Evolutionary conservation across 2,888 invertebrate genomes (phyloP), one percentile per base, ranked within the genome.

Genomic region (Cephus runcator): DNA sequence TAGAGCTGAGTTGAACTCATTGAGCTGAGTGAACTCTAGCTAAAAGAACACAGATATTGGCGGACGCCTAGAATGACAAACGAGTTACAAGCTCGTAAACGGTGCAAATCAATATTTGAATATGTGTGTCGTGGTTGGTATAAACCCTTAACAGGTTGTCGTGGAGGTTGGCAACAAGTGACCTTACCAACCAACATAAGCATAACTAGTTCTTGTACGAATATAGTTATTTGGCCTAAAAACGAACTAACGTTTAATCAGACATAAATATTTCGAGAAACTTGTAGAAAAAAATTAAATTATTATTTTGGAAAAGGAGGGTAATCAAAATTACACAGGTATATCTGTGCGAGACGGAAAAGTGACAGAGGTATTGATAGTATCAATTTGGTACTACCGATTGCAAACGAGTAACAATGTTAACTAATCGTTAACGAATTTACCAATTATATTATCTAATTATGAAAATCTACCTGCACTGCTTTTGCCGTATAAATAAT

Each of bases 61-160:
- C 56, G 2, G 56, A 56, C 56, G 23, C 56, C 23, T 56, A 56
- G 23, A 56, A 56, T 56, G 56, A 56, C 56, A 15, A 56, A 56
- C 56, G 56, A 56, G 77, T 77, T 31, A 75, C 69, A 77, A 77
- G 73, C 78, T 71, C 68, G 75, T 75, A 76, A 76, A 78, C 77
- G 77, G 76, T 81, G 82, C 80, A 81, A 79, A 84, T 84, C 84
- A 82, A 84, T 83, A 83, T 81, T 82, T 75, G 79, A 83, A 83
- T 82, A 81, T 82, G 80, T 83, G 81, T 80, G 80, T 81, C 56
- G 56, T 56, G 56, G 56, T 56, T 23, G 84, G 81, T 82, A 82
- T 82, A 82, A 82, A 81, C 79, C 83, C 83, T 23, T 84, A 83
- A 83, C 84, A 84, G 83, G 83, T 83, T 83, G 84, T 83, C 80